phyloP scores from a whole-genome alignment of 2,888 invertebrate genomes.

The Oxyteleia sp. region DNA sequence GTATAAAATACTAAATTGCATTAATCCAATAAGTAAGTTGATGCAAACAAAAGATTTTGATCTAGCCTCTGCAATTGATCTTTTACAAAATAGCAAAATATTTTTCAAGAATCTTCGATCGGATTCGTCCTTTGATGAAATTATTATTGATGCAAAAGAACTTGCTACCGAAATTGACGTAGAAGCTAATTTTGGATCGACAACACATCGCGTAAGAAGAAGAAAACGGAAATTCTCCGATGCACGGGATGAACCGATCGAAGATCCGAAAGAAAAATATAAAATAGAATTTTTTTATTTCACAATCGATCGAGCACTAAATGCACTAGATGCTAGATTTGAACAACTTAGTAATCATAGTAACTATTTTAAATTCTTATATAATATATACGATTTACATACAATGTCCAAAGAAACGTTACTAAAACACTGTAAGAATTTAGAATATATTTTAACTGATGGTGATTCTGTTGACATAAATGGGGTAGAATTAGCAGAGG shows the following conservation, averaged over 20 bases:
- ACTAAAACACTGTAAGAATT: no score
- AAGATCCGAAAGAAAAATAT: slow-evolving; percentile 73
- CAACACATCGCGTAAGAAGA: slow-evolving; percentile 65
- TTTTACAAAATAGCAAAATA: slow-evolving; percentile 8
- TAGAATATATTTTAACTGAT: no score
- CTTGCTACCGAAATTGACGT: slow-evolving; percentile 73
- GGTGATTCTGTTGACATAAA: no score
- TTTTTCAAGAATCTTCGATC: slow-evolving; percentile 50
- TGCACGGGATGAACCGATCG: slow-evolving; percentile 70
- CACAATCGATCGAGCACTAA: slow-evolving; percentile 68
- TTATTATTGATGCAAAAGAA: slow-evolving; percentile 73
- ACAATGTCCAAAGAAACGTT: no score
- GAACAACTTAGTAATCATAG: slow-evolving; percentile 66
- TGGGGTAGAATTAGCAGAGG: no score
- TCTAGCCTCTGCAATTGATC: no score
- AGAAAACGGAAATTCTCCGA: slow-evolving; percentile 68
- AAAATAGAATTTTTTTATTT: slow-evolving; percentile 68
- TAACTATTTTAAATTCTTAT: slow-evolving; percentile 71
- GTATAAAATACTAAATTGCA: slow-evolving; percentile 40
- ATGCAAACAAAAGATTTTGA: slow-evolving; percentile 69
- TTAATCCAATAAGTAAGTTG: slow-evolving; percentile 46
- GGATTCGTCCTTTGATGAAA: slow-evolving; percentile 74
- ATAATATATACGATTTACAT: slow-evolving; percentile 71
- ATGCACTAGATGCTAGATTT: slow-evolving; percentile 71
- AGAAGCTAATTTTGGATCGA: slow-evolving; percentile 68